These are phyloP conservation scores for Sminthurinus aureus DNA, from an alignment of 2,888 invertebrate genomes.

Conservation along the genomic window DNA sequence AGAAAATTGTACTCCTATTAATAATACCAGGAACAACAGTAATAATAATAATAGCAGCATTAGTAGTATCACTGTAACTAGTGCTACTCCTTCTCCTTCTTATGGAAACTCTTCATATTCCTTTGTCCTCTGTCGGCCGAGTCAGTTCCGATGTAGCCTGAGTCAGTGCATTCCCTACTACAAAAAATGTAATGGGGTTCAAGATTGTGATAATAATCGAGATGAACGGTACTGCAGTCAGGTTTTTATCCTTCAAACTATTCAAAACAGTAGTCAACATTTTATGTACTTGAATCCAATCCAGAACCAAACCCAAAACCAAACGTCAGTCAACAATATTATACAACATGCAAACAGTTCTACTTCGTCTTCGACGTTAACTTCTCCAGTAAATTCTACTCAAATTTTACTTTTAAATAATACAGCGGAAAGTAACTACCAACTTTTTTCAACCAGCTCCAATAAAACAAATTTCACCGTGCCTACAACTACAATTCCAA, in stretches of 20 bases:
- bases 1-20: background rate
- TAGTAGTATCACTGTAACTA: too few relatives aligned
- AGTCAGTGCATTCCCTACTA: conserved; percentile 9
- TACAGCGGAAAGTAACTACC: too few relatives aligned
- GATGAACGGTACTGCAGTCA: conserved; percentile 15
- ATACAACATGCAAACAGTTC: background rate
- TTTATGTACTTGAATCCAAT: too few relatives aligned
- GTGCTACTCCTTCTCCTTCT: too few relatives aligned
- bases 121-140: background rate
- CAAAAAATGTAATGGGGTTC: conserved; percentile 2
- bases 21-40: too few relatives aligned
- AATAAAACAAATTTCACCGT: too few relatives aligned
- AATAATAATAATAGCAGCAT: background rate
- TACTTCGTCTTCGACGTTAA: background rate
- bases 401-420: too few relatives aligned
- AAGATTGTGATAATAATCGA: conserved; percentile 21
- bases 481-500: too few relatives aligned
- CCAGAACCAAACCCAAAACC: too few relatives aligned
- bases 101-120: background rate
- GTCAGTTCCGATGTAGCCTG: conserved; percentile 14
- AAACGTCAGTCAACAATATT: background rate
- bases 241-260: background rate
- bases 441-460: too few relatives aligned
- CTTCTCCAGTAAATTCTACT: too few relatives aligned
- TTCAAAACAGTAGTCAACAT: background rate